phyloP scores from a whole-genome alignment of 2,113 vertebrate species.

The Ia io region DNA sequence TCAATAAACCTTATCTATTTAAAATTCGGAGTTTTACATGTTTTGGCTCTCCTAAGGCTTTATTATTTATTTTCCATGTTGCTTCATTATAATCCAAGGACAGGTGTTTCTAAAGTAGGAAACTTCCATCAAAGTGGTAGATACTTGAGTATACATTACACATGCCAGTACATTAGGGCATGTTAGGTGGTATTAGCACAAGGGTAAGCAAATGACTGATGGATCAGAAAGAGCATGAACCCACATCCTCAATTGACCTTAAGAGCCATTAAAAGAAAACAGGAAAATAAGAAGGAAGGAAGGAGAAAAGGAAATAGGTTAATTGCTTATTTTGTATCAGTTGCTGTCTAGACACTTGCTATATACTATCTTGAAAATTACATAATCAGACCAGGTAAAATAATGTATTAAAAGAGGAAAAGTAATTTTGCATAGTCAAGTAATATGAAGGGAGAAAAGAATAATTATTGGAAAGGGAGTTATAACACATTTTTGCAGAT shows the following conservation, averaged over 20 bases:
- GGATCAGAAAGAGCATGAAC: background rate
- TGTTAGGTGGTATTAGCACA: background rate
- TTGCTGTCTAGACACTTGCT: background rate
- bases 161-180: background rate
- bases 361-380: background rate
- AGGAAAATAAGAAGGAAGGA: background rate
- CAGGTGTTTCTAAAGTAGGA: slow-evolving; percentile 6
- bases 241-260: background rate
- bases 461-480: background rate
- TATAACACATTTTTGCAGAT: background rate
- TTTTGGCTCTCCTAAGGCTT: background rate
- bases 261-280: background rate
- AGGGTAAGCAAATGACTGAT: no score
- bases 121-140: background rate
- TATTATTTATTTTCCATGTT: slow-evolving; percentile 24
- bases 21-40: background rate
- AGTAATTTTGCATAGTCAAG: background rate
- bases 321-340: background rate
- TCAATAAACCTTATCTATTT: slow-evolving; percentile 24
- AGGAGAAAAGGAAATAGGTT: background rate
- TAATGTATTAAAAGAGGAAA: background rate
- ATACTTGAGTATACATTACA: background rate
- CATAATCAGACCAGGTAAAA: background rate
- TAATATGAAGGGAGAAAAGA: background rate
- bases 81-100: background rate